Base-by-base conservation (phyloP, 2,888 invertebrate species). In the Tetheella fluctuosa region DNA sequence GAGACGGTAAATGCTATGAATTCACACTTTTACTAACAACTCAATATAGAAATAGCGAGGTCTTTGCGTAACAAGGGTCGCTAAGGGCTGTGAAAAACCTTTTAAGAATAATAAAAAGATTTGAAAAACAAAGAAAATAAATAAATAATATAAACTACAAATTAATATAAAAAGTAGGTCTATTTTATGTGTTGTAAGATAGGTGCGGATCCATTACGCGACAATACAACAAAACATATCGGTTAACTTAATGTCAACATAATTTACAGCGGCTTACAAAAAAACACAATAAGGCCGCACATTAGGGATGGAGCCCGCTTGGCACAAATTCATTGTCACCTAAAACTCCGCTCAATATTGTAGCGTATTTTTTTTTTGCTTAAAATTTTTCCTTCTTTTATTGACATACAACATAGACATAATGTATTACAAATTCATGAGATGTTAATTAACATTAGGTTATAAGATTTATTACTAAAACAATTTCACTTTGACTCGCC, bases 301-400 rank as follows among this genome's bases (percentile, higher is more conserved):
- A 55, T 65, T 64, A 71, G 65, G 65, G 20, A 48, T 48, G 62
- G 68, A 30, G 52, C 57, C 52, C 60, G 65, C 25, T 20, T n/a
- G 25, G 23, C 52, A n/a, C 59, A 73, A 63, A 59, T 64, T 64
- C 72, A 69, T 73, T 73, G 72, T 70, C 73, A 71, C 70, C 63
- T 70, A 70, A 70, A 70, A 62, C 13, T 72, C 54, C 68, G 65
- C 63, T 70, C 68, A 63, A 71, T 71, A 70, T 68, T 30, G 34
- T 13, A 34, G 34, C 13, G 34, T 13, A 34, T 30, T 20, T 28
- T 28, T 55, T 23, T 23, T 42, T 42, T 23, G 13, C 23, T 17
- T 57, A 15, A 57, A 23, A 42, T 42, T 39, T 42, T 42, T 39
- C 42, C 23, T 5, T 17, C 4, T 5, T 17, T 17, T 42, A 17